These are phyloP conservation scores for Lacerta bilineata DNA, from an alignment of 2,797 vertebrate species.

Conservation along the genomic window DNA sequence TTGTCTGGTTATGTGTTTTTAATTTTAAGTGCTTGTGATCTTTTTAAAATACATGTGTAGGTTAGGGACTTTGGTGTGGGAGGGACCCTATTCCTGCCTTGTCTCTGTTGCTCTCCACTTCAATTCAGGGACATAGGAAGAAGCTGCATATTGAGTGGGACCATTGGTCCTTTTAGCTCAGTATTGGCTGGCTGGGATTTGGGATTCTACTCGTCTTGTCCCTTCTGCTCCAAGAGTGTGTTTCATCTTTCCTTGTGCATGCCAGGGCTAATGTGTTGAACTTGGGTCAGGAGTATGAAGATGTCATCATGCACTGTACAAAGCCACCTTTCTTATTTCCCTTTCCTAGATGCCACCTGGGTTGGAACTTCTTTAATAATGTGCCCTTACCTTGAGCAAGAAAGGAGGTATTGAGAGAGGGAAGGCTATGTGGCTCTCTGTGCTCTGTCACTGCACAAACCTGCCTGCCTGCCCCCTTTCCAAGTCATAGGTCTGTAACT, in stretches of 20 bases:
- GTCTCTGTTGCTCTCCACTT: not conserved
- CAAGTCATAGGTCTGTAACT: too few relatives aligned
- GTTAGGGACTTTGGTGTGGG: not conserved
- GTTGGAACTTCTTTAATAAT: too few relatives aligned
- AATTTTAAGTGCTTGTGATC: not conserved
- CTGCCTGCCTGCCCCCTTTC: not conserved
- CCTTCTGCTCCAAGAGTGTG: not conserved
- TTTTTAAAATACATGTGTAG: not conserved
- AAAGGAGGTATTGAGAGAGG: not conserved
- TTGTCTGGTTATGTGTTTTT: not conserved
- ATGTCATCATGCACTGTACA: too few relatives aligned
- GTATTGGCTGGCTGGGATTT: not conserved
- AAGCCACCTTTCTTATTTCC: not conserved
- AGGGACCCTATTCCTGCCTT: not conserved
- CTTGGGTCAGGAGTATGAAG: not conserved
- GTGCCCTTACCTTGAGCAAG: too few relatives aligned
- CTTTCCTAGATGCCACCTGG: too few relatives aligned
- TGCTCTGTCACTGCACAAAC: not conserved
- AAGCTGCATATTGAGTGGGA: not conserved
- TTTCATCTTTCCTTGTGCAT: not conserved
- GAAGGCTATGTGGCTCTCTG: not conserved
- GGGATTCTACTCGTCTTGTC: not conserved
- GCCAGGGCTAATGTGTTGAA: not conserved
- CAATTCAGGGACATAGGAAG: not conserved
- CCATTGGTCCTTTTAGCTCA: not conserved